Conservation (phyloP, 2,113 vertebrate species). For the Propithecus coquereli region DNA sequence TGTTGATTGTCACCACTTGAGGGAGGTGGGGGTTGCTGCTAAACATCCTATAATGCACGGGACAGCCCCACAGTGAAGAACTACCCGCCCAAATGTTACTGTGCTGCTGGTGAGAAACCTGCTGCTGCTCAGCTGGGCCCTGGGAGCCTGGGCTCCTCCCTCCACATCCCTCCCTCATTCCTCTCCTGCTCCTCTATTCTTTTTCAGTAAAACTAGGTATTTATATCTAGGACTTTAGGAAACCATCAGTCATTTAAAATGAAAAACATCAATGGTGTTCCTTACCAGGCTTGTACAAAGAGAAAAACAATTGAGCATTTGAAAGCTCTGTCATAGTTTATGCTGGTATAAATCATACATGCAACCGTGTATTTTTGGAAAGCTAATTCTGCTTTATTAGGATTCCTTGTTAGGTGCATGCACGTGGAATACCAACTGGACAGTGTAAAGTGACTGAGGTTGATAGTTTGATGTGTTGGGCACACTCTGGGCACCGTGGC, state of each 20-base stretch:
- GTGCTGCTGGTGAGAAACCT: not conserved
- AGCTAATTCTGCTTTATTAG: not conserved
- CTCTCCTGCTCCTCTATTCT: not conserved
- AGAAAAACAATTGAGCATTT: not conserved
- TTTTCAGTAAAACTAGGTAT: not conserved
- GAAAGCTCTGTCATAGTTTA: not conserved
- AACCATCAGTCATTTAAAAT: not conserved
- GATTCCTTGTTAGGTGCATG: not conserved
- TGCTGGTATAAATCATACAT: not conserved
- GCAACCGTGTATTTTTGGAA: not conserved
- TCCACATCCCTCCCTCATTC: no score
- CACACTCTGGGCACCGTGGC: not conserved
- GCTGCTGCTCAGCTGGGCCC: not conserved
- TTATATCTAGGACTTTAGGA: not conserved
- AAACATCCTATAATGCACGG: fast-evolving
- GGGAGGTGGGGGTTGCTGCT: not conserved
- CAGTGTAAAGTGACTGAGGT: not conserved
- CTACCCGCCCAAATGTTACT: fast-evolving
- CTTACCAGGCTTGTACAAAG: not conserved
- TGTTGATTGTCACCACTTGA: not conserved
- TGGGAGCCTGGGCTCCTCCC: not conserved
- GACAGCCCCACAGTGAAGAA: not conserved
- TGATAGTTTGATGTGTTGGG: no score
- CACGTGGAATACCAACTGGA: fast-evolving
- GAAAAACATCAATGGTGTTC: not conserved